These are phyloP conservation scores for Apis florea DNA, from an alignment of 1,140 invertebrate genomes.

Conservation along the genomic window DNA sequence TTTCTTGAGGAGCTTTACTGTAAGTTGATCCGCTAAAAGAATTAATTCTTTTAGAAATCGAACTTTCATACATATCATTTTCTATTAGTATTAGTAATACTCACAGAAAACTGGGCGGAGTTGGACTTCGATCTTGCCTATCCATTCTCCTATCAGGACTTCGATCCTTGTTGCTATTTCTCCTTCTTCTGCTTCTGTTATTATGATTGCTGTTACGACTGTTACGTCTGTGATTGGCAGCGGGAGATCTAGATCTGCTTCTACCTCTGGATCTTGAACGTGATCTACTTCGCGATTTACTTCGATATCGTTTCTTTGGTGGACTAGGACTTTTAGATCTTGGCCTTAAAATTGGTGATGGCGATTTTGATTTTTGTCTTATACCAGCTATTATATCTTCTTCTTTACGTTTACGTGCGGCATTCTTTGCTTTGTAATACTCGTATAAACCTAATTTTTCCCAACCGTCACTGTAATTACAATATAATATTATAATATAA, in stretches of 20 bases:
- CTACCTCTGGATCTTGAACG: slow-evolving; percentile 80
- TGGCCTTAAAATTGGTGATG: slow-evolving; percentile 85
- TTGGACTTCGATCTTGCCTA: slow-evolving; percentile 84
- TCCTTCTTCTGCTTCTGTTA: slow-evolving; percentile 73
- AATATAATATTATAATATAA: slow-evolving; percentile 1
- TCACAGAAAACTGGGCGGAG: slow-evolving; percentile 90
- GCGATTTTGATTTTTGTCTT: slow-evolving; percentile 86
- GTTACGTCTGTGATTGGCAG: slow-evolving; percentile 75
- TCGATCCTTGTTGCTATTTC: slow-evolving; percentile 77
- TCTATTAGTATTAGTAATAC: slow-evolving; percentile 58
- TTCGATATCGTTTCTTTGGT: slow-evolving; percentile 87
- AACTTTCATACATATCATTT: neutral
- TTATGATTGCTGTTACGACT: slow-evolving; percentile 70
- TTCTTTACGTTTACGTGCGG: slow-evolving; percentile 93
- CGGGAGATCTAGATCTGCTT: slow-evolving; percentile 82
- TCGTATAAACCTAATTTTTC: slow-evolving; percentile 98
- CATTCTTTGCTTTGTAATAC: slow-evolving; percentile 97
- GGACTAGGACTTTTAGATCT: slow-evolving; percentile 87
- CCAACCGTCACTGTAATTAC: slow-evolving; percentile 92
- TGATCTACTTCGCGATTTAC: slow-evolving; percentile 82
- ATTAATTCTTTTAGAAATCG: neutral
- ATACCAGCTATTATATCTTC: slow-evolving; percentile 88
- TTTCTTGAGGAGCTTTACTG: slow-evolving; percentile 81
- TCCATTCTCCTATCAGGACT: slow-evolving; percentile 75
- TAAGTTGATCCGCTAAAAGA: slow-evolving; percentile 76